These are phyloP conservation scores for Atlantisia rogersi DNA, from an alignment of 2,113 vertebrate genomes.

Conservation along the genomic window DNA sequence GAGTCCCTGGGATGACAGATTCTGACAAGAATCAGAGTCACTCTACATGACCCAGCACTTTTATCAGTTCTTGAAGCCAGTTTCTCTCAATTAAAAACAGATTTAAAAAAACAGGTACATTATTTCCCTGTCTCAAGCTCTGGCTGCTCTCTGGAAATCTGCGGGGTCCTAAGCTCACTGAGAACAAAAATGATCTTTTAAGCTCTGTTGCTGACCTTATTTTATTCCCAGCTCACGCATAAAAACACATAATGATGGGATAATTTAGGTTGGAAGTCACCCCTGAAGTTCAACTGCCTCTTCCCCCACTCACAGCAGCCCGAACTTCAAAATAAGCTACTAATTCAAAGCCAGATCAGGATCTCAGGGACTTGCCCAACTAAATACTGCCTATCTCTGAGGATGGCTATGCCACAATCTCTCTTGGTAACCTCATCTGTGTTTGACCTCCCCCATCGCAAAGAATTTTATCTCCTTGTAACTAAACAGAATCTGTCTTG, in stretches of 20 bases:
- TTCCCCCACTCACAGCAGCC: neutral
- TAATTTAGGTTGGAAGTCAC: neutral
- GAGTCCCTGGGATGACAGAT: neutral
- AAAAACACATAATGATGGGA: neutral
- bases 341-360: slow-evolving; percentile 13
- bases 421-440: neutral
- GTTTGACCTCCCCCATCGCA: neutral
- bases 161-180: neutral
- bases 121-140: neutral
- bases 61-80: neutral
- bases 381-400: neutral
- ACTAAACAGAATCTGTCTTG: neutral
- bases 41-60: neutral
- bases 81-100: neutral
- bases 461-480: neutral
- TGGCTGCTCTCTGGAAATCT: neutral
- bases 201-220: neutral
- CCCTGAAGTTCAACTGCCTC: neutral
- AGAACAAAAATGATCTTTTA: neutral
- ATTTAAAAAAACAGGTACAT: neutral
- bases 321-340: neutral
- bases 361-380: neutral
- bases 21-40: neutral
- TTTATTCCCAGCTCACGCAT: neutral
- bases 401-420: neutral